A percentile compares a stretch with the other conserved stretches of the same genome.
Evolutionary conservation across 2,797 vertebrate genomes (phyloP).

Genomic region (Rhinella marina): DNA sequence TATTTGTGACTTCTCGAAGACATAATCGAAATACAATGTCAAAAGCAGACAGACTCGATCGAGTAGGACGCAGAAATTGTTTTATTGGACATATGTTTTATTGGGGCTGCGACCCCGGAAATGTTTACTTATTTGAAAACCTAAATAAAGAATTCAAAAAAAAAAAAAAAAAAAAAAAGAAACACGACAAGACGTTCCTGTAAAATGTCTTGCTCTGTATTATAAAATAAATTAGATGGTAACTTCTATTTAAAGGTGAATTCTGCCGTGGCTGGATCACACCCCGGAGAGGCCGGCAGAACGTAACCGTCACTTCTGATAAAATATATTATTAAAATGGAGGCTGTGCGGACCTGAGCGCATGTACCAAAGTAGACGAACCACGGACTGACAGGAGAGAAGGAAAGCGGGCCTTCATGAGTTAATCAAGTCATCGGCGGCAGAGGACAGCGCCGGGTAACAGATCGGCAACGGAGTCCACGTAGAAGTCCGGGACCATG

Average conservation of each 20-base stretch:
- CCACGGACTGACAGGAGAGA: neutral
- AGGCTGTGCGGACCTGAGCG: neutral
- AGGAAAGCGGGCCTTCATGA: neutral
- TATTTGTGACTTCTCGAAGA: no score
- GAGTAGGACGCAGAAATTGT: no score
- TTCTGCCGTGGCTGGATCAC: neutral
- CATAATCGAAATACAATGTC: no score
- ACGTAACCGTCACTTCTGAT: neutral
- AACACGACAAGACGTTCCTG: slow-evolving; percentile 4
- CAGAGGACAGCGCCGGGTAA: slow-evolving; percentile 79
- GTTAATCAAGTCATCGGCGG: neutral
- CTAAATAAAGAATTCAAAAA: no score
- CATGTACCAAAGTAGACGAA: neutral
- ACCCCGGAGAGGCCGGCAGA: neutral
- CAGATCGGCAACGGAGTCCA: slow-evolving; percentile 92
- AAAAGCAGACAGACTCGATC: no score
- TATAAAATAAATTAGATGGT: slow-evolving; percentile 12
- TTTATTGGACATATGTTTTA: no score
- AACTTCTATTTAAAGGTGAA: neutral
- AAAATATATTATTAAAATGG: neutral
- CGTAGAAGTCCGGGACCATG: slow-evolving; percentile 93
- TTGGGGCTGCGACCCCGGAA: no score
- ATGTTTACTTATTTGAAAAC: no score
- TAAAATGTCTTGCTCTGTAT: neutral
- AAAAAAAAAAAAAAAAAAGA: no score